Evolutionary conservation across 2,888 invertebrate species (phyloP).

Genomic region (Temnothorax unifasciatus): DNA sequence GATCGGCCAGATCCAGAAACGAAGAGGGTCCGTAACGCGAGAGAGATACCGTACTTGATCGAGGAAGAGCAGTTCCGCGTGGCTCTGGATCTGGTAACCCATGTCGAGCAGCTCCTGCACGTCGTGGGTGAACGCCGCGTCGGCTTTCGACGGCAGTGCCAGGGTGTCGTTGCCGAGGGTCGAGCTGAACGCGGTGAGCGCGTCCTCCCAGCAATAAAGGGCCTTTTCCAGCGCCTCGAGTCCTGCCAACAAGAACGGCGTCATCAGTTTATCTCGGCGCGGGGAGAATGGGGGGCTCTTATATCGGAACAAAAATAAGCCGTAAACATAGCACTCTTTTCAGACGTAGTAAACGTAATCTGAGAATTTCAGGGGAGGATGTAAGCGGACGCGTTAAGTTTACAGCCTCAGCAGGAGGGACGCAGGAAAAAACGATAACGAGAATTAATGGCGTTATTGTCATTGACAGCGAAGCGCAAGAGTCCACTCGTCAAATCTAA

Average conservation of each 20-base stretch:
- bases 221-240: slow-evolving; percentile 97
- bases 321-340: background rate
- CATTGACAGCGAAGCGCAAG: slow-evolving; percentile 16
- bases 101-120: slow-evolving; percentile 91
- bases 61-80: slow-evolving; percentile 94
- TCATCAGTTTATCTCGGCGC: background rate
- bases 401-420: background rate
- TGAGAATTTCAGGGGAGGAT: background rate
- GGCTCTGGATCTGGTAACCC: slow-evolving; percentile 94
- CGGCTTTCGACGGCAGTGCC: slow-evolving; percentile 93
- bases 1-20: too few species aligned
- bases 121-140: slow-evolving; percentile 92
- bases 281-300: background rate
- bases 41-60: slow-evolving; percentile 87
- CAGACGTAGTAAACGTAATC: slow-evolving; percentile 3
- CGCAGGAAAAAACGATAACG: background rate
- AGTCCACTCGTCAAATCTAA: slow-evolving; percentile 31
- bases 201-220: slow-evolving; percentile 98
- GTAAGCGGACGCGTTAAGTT: slow-evolving; percentile 17
- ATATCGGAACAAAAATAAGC: background rate
- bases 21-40: background rate
- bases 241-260: slow-evolving; percentile 87
- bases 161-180: slow-evolving; percentile 88
- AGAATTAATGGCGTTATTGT: slow-evolving; percentile 1
- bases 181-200: slow-evolving; percentile 92